phyloP scores from a whole-genome alignment of 2,797 vertebrate genomes.

The Vipera latastei region DNA sequence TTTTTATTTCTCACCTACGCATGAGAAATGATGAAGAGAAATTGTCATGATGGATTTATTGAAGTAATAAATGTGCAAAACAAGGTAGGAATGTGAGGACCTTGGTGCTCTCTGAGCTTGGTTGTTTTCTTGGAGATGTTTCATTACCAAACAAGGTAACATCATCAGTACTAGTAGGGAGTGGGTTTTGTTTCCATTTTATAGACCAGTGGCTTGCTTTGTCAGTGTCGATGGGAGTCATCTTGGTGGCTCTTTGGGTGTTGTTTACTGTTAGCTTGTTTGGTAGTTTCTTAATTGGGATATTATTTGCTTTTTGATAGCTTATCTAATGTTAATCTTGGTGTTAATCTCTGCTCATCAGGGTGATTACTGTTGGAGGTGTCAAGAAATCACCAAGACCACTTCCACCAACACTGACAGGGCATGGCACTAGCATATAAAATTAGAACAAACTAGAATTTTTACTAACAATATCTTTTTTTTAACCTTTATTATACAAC shows the following conservation, averaged over 20 bases:
- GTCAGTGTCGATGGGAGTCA: neutral
- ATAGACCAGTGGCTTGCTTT: neutral
- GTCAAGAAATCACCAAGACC: neutral
- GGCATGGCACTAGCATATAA: neutral
- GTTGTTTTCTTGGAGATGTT: neutral
- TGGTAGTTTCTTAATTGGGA: neutral
- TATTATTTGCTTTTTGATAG: neutral
- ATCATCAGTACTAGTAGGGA: neutral
- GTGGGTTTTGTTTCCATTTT: neutral
- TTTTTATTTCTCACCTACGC: slow-evolving; percentile 19
- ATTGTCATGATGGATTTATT: neutral
- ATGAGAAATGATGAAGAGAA: neutral
- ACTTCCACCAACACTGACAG: neutral
- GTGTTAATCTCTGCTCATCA: neutral
- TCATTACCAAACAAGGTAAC: neutral
- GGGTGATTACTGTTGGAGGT: neutral
- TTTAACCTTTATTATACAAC: neutral
- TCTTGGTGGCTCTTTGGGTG: neutral
- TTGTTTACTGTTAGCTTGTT: neutral
- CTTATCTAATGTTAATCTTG: neutral
- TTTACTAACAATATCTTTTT: neutral
- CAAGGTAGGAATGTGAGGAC: neutral
- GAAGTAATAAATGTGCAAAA: neutral
- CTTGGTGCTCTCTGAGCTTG: neutral
- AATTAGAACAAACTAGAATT: neutral